Evolutionary conservation across 1,140 invertebrate species (phyloP).

Genomic region (Asobara japonica): DNA sequence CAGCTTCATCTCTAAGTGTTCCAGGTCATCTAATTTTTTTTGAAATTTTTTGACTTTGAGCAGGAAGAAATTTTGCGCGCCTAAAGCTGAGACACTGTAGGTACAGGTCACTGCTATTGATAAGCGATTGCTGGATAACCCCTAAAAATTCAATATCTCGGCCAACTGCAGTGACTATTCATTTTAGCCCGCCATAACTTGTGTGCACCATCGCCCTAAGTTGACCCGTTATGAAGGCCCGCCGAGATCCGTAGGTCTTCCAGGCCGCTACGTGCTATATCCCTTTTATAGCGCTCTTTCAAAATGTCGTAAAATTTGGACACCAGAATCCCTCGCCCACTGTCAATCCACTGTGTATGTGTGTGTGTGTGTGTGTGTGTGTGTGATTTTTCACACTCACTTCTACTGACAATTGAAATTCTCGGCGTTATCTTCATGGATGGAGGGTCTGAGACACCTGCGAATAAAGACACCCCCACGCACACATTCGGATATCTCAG

Average conservation of each 20-base stretch:
- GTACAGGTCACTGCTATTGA: too few relatives aligned
- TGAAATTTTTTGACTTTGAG: too few relatives aligned
- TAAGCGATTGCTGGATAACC: not conserved
- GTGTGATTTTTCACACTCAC: not conserved
- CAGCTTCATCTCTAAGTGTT: too few relatives aligned
- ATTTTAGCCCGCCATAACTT: slow-evolving; percentile 7
- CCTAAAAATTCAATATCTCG: slow-evolving; percentile 5
- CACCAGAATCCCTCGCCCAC: slow-evolving; percentile 17
- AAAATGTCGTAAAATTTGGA: slow-evolving; percentile 51
- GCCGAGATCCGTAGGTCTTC: not conserved
- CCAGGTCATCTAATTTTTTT: too few relatives aligned
- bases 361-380: too few relatives aligned
- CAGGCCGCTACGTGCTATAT: slow-evolving; percentile 14
- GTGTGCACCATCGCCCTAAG: slow-evolving; percentile 3
- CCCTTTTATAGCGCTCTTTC: slow-evolving; percentile 43
- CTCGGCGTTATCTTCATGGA: not conserved
- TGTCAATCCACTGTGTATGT: not conserved
- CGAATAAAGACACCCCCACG: not conserved
- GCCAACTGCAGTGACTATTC: slow-evolving; percentile 3
- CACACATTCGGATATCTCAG: not conserved
- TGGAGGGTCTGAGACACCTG: not conserved
- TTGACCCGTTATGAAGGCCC: not conserved
- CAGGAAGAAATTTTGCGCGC: too few relatives aligned
- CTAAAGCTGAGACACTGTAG: too few relatives aligned
- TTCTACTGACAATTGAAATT: not conserved